Evolutionary conservation across 2,888 invertebrate species (phyloP), one percentile per base, ranked within the genome.

Genomic region (Trissoscelio sp.): DNA sequence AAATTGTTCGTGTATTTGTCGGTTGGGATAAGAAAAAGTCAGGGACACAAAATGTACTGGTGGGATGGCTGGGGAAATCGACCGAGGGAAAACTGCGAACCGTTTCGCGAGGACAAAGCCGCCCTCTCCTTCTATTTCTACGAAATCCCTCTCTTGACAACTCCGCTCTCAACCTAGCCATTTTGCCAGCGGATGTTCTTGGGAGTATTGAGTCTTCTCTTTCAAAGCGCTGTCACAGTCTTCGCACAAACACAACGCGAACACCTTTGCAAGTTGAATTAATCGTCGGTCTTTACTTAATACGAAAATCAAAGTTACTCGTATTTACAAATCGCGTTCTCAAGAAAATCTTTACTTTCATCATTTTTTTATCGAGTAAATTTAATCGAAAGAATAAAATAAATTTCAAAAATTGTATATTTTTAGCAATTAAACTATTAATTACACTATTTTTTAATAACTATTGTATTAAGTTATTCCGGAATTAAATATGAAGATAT

Each of bases 51-150:
- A 85, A 83, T 86, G 83, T 85, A 85, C 83, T 82, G 62, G 44
- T 18, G 72, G 72, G 3, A 39, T 72, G 67, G 73, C 62, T 72
- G 53, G 67, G 64, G 60, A 77, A 81, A 81, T 86, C 86, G 86
- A 86, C 86, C 85, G 84, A 86, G 82, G 83, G 84, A 83, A 87
- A 87, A 86, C 87, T 87, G 85, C 83, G 87, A 85, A 85, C 82
- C 75, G 83, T 81, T 85, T 83, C 84, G 79, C 83, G 84, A 85
- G 87, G 86, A 87, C 87, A 87, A 87, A 87, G 87, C 85, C 81
- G 81, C 28, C 83, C 51, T 24, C 24, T 24, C 24, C 6, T 24
- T 24, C 24, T 82, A 84, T 84, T 84, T 75, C 37, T 20, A 80
- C 60, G 67, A 82, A 84, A 80, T 75, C 73, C 62, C 70, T 62